Evolutionary conservation across 1,140 invertebrate genomes (phyloP), one percentile per base, ranked within the genome.

Genomic region (Oscheius sp.): DNA sequence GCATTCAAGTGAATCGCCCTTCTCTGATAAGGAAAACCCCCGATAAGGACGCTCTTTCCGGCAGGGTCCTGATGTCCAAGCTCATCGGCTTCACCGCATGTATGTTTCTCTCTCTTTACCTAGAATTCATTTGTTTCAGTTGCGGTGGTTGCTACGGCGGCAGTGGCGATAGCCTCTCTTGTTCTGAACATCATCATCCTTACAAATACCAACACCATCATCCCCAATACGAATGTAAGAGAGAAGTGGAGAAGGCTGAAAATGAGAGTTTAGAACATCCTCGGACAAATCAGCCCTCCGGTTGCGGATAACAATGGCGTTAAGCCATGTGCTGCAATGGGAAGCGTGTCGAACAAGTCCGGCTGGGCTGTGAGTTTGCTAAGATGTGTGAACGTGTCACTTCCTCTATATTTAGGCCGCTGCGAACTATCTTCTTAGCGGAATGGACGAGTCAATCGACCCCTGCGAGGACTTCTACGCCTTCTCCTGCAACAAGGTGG

Each of bases 401-500:
- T n/a, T n/a, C n/a, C n/a, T n/a, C n/a, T n/a, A n/a, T n/a, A n/a
- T 77, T 23, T 32, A 72, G 34, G 65, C 79, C 20, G 78, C 76
- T 13, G 78, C 78, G 1, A 59, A 55, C 18, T 61, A 62, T 55
- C 62, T 89, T 26, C 73, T 89, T 15, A 79, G 84, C 3, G 83
- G 85, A 29, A 85, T 89, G 77, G 87, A 89, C 74, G 70, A 78
- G 7, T 84, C 77, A 1, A 83, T 85, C 1, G 79, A 86, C 52
- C 88, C 88, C 2, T 90, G 89, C 77, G 80, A 86, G 13, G 86
- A 89, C 78, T 88, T 89, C 75, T 88, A 87, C 83, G 80, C 86
- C 46, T 90, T 87, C 78, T 85, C 88, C 3, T 90, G 89, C 78
- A 67, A 67, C 34, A 74, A 62, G 38, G 69, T 20, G 23, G 52